A percentile compares a stretch with the other conserved stretches of the same genome.
These are phyloP conservation scores for Tachysurus vachellii DNA, from an alignment of 2,113 vertebrate genomes.

Conservation along the genomic window DNA sequence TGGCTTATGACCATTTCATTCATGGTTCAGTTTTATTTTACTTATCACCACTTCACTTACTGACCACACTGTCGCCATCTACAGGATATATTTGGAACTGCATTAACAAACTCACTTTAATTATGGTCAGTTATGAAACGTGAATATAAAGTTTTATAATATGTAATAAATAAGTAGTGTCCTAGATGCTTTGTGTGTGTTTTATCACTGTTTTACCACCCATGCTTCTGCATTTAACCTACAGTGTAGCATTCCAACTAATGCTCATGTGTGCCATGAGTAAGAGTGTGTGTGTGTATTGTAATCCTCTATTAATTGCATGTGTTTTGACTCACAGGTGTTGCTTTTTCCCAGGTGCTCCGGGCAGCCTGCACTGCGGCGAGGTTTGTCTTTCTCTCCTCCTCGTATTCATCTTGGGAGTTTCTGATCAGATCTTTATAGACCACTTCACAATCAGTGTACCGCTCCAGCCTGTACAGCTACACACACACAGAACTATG, in stretches of 20 bases:
- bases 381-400: slow-evolving; percentile 96
- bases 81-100: background rate
- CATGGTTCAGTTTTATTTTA: no score
- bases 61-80: background rate
- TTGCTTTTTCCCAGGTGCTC: slow-evolving; percentile 88
- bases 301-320: background rate
- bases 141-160: background rate
- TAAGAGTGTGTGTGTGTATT: background rate
- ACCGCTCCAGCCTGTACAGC: slow-evolving; percentile 93
- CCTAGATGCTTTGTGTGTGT: background rate
- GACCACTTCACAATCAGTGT: slow-evolving; percentile 85
- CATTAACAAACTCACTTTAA: background rate
- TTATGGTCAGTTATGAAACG: background rate
- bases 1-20: no score
- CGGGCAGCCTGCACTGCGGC: slow-evolving; percentile 91
- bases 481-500: slow-evolving; percentile 56
- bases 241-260: background rate
- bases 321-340: slow-evolving; percentile 73
- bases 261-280: background rate
- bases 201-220: background rate
- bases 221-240: background rate
- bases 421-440: slow-evolving; percentile 96
- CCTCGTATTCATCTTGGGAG: slow-evolving; percentile 98
- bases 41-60: background rate
- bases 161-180: background rate